Conservation (phyloP, 1,140 invertebrate species). For the Dufourea novaeangliae region DNA sequence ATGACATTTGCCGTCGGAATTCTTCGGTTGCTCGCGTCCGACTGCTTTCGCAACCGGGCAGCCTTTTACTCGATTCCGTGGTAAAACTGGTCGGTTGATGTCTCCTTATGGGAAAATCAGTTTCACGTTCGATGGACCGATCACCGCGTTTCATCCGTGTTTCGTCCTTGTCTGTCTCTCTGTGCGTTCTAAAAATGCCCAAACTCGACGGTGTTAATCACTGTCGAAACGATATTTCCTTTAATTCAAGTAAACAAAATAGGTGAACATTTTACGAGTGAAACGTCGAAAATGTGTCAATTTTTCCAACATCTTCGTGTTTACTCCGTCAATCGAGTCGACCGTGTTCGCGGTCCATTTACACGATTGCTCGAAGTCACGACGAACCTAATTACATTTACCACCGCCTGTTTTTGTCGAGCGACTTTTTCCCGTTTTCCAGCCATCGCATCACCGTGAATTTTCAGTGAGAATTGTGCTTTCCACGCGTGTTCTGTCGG, state of each 20-base stretch:
- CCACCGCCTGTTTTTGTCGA: constrained; percentile 18
- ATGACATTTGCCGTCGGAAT: constrained; percentile 47
- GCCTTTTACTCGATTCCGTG: neutral
- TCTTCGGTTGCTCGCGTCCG: constrained; percentile 7
- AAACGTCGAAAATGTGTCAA: neutral
- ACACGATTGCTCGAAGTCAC: constrained; percentile 32
- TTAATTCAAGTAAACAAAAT: neutral
- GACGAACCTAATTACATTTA: constrained; percentile 42
- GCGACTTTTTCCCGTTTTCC: neutral
- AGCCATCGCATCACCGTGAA: neutral
- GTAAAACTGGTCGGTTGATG: constrained; percentile 25
- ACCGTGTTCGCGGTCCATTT: constrained; percentile 20
- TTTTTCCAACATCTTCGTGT: constrained; percentile 28
- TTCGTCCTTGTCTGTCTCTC: too few species aligned
- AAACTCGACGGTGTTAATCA: too few species aligned
- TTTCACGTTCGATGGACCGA: neutral
- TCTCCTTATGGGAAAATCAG: neutral
- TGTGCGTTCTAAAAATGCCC: too few species aligned
- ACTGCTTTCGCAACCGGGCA: neutral
- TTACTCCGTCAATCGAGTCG: constrained; percentile 22
- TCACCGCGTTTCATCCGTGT: too few species aligned
- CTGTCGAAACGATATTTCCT: neutral
- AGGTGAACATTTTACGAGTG: neutral
- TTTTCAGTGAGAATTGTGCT: neutral
- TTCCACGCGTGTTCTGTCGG: constrained; percentile 23